Percentiles rank a stretch among this genome's conserved stretches.
These are phyloP conservation scores for Coendou prehensilis DNA, from an alignment of 2,797 vertebrate species.

Conservation along the genomic window DNA sequence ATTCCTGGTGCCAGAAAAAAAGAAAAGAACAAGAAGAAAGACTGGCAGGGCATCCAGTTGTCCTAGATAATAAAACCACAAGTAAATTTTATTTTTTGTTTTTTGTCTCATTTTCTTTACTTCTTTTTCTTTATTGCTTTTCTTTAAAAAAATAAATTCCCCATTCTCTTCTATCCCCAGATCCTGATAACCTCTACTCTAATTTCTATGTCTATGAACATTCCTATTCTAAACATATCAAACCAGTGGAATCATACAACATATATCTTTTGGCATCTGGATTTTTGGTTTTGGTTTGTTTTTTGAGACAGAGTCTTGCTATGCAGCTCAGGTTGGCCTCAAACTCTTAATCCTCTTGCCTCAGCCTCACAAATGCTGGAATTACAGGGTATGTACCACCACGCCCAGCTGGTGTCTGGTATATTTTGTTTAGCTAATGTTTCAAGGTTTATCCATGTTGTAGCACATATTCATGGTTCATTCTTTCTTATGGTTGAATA, in stretches of 20 bases:
- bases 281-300: background rate
- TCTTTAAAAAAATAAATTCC: background rate
- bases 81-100: background rate
- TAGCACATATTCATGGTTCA: background rate
- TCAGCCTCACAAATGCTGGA: background rate
- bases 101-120: background rate
- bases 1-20: background rate
- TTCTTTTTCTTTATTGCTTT: background rate
- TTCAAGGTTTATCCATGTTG: background rate
- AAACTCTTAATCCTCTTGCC: background rate
- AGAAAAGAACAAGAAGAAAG: background rate
- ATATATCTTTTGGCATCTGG: background rate
- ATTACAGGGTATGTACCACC: background rate
- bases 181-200: background rate
- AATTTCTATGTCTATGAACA: background rate
- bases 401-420: background rate
- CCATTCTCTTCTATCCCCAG: background rate
- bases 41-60: background rate
- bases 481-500: background rate
- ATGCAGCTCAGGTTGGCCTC: background rate
- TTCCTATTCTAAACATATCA: slow-evolving; percentile 38
- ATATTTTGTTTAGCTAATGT: slow-evolving; percentile 45
- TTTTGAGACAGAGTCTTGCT: background rate
- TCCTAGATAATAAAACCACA: slow-evolving; percentile 16
- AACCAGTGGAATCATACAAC: background rate